These are phyloP conservation scores for Scomberomorus guttatus DNA, from an alignment of 2,797 vertebrate genomes.

Conservation along the genomic window DNA sequence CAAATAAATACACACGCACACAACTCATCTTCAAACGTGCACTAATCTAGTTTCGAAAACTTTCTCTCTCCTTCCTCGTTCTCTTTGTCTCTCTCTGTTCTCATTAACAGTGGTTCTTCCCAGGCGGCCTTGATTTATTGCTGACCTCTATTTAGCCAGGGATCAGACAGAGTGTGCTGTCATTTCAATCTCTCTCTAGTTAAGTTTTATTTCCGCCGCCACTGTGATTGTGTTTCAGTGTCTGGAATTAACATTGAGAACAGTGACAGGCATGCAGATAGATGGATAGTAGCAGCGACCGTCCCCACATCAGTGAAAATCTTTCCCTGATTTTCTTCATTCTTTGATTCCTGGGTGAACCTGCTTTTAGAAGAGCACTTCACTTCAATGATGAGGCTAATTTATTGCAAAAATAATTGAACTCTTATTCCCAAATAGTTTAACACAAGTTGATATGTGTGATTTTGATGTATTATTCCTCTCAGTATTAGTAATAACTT, in stretches of 20 bases:
- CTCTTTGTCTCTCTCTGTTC: slow-evolving; percentile 44
- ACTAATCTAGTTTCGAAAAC: slow-evolving; percentile 35
- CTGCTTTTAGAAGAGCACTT: slow-evolving; percentile 33
- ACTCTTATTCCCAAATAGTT: slow-evolving; percentile 30
- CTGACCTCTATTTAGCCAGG: slow-evolving; percentile 77
- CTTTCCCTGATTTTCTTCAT: slow-evolving; percentile 26
- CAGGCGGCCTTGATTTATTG: slow-evolving; percentile 72
- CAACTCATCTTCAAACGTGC: slow-evolving; percentile 7
- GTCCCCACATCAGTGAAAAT: slow-evolving; percentile 30
- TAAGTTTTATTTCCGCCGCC: slow-evolving; percentile 71
- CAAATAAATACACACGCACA: slow-evolving; percentile 31
- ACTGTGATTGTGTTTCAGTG: slow-evolving; percentile 73
- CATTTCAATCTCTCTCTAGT: slow-evolving; percentile 75
- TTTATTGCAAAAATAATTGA: slow-evolving; percentile 40
- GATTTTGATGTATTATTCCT: slow-evolving; percentile 38
- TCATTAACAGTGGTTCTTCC: slow-evolving; percentile 71
- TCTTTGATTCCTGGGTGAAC: slow-evolving; percentile 23
- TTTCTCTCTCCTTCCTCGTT: slow-evolving; percentile 15
- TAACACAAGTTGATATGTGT: slow-evolving; percentile 29
- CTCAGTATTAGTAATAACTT: slow-evolving; percentile 27
- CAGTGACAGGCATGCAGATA: slow-evolving; percentile 64
- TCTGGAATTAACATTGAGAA: slow-evolving; percentile 72
- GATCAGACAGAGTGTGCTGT: slow-evolving; percentile 76
- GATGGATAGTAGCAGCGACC: slow-evolving; percentile 38
- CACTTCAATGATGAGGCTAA: slow-evolving; percentile 13